Evolutionary conservation across 1,140 invertebrate genomes (phyloP).

Genomic region (Sipha flava): DNA sequence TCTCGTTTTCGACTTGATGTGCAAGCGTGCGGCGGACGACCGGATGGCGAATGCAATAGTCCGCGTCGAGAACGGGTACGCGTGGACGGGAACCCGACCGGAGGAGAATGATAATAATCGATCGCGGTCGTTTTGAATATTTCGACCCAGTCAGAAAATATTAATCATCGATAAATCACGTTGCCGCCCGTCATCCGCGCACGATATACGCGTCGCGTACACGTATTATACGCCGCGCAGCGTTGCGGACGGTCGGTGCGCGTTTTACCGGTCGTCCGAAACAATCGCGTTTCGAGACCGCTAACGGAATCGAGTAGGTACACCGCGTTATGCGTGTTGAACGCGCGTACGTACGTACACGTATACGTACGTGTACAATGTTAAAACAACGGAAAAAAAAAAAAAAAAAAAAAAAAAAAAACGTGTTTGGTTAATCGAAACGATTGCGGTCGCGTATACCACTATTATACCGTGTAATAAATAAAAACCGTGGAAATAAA

Average conservation of each 20-base stretch:
- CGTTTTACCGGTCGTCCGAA: background rate
- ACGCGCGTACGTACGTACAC: background rate
- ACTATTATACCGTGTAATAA: background rate
- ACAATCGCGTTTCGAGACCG: background rate
- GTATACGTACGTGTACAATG: background rate
- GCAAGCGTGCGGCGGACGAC: too few relatives aligned
- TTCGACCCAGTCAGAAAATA: background rate
- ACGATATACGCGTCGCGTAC: background rate
- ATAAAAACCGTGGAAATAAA: background rate
- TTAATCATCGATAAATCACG: background rate
- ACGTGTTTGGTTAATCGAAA: slow-evolving; percentile 10
- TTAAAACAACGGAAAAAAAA: background rate
- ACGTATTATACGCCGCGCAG: too few relatives aligned
- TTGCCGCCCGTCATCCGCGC: background rate
- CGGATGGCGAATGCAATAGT: too few relatives aligned
- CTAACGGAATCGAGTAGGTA: background rate
- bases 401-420: background rate
- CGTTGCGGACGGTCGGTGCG: background rate
- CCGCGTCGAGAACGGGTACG: too few relatives aligned
- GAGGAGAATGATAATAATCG: background rate
- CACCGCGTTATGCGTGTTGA: too few relatives aligned
- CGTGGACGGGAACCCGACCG: too few relatives aligned
- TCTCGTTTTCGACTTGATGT: too few relatives aligned
- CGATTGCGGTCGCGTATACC: background rate
- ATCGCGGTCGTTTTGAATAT: background rate